phyloP scores from a whole-genome alignment of 2,888 invertebrate species.

The Macrosoma leucophasiata region DNA sequence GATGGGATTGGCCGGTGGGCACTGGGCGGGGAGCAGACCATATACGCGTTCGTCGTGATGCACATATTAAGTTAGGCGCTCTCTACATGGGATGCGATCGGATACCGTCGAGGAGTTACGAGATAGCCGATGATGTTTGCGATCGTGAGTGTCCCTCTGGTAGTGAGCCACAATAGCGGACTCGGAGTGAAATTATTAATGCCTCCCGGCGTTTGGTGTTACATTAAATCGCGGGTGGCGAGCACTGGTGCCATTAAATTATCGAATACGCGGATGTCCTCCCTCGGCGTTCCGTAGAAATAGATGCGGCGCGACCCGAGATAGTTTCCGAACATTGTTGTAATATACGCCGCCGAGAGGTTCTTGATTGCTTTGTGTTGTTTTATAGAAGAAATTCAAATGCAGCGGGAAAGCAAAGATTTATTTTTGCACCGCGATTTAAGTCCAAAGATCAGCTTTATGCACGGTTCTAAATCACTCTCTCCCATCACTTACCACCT shows the following conservation, averaged over 20 bases:
- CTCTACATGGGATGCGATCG: slow-evolving; percentile 61
- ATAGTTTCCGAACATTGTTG: too few relatives aligned
- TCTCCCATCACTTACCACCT: too few relatives aligned
- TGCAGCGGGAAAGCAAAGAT: too few relatives aligned
- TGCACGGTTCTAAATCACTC: too few relatives aligned
- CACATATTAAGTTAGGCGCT: slow-evolving; percentile 71
- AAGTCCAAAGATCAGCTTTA: too few relatives aligned
- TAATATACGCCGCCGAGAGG: too few relatives aligned
- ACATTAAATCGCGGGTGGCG: slow-evolving; percentile 56
- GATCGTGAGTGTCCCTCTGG: slow-evolving; percentile 59
- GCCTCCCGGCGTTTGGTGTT: slow-evolving; percentile 44
- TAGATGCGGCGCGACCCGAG: slow-evolving; percentile 10
- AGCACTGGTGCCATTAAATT: slow-evolving; percentile 46
- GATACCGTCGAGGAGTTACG: slow-evolving; percentile 52
- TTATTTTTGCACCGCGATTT: too few relatives aligned
- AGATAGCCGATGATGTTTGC: slow-evolving; percentile 55
- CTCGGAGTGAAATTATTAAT: slow-evolving; percentile 47
- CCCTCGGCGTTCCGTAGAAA: slow-evolving; percentile 6
- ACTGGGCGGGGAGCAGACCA: slow-evolving; percentile 59
- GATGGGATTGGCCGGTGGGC: slow-evolving; percentile 64
- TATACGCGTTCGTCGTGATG: slow-evolving; percentile 70
- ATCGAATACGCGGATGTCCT: slow-evolving; percentile 25
- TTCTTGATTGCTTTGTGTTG: too few relatives aligned
- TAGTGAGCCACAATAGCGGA: slow-evolving; percentile 47
- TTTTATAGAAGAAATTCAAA: too few relatives aligned